These are phyloP conservation scores for Tetrax tetrax DNA, from an alignment of 2,113 vertebrate species.

Conservation along the genomic window DNA sequence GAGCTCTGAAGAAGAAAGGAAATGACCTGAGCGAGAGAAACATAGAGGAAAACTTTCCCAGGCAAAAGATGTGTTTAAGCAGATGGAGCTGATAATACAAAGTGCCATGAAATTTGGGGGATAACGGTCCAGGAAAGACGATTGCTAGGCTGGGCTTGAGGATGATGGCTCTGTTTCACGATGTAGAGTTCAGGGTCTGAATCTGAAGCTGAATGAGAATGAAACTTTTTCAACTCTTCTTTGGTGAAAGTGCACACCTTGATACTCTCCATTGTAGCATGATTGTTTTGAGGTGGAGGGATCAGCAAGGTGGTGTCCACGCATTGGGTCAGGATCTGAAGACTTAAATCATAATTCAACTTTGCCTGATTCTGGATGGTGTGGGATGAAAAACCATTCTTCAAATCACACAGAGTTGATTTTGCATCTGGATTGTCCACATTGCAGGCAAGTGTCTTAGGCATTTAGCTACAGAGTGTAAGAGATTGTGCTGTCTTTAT, in stretches of 20 bases:
- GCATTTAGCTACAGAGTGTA: not conserved
- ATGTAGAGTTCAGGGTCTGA: not conserved
- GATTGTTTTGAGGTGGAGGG: accelerated
- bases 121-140: not conserved
- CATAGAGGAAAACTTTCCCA: not conserved
- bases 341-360: not conserved
- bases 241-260: not conserved
- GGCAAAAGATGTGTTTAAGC: not conserved
- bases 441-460: not conserved
- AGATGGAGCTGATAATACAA: not conserved
- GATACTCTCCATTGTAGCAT: not conserved
- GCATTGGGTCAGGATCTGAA: not conserved
- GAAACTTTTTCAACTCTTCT: not conserved
- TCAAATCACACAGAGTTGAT: not conserved
- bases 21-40: not conserved
- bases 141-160: not conserved
- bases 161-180: not conserved
- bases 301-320: not conserved
- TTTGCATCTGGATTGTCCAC: not conserved
- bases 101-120: not conserved
- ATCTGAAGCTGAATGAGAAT: not conserved
- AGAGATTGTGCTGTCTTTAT: not conserved
- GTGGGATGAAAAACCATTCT: not conserved
- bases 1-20: not conserved
- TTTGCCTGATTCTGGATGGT: not conserved